Evolutionary conservation across 2,888 invertebrate genomes (phyloP).

Genomic region (Carcina quercana): DNA sequence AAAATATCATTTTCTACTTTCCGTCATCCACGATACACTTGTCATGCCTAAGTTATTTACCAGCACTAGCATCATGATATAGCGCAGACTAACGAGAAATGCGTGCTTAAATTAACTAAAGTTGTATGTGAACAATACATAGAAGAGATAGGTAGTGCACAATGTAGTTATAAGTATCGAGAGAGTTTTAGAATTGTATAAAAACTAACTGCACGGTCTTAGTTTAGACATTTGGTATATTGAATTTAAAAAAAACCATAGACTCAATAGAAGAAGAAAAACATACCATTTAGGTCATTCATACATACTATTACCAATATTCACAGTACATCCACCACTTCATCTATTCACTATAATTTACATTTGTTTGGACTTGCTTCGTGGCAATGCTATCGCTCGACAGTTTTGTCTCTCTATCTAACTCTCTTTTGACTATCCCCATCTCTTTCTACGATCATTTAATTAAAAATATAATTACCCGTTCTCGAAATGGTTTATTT

Average conservation of each 20-base stretch:
- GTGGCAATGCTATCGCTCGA: slow-evolving; percentile 69
- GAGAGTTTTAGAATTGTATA: slow-evolving; percentile 14
- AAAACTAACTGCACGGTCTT: slow-evolving; percentile 15
- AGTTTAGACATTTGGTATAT: slow-evolving; percentile 7
- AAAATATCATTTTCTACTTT: slow-evolving; percentile 28
- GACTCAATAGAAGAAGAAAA: slow-evolving; percentile 5
- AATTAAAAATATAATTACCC: too few species aligned
- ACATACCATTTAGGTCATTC: slow-evolving; percentile 22
- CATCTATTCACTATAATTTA: slow-evolving; percentile 49
- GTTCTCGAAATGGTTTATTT: too few species aligned
- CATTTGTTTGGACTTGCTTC: slow-evolving; percentile 66
- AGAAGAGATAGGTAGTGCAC: slow-evolving; percentile 11
- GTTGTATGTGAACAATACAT: slow-evolving; percentile 9
- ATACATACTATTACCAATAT: slow-evolving; percentile 28
- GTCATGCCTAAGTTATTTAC: slow-evolving; percentile 5
- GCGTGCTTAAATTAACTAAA: slow-evolving; percentile 2
- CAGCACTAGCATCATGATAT: slow-evolving; percentile 1
- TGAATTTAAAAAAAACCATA: neutral
- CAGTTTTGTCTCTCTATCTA: too few species aligned
- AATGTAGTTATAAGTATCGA: slow-evolving; percentile 9
- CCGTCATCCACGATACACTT: slow-evolving; percentile 14
- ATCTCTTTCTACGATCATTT: slow-evolving; percentile 18
- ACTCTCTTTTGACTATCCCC: slow-evolving; percentile 25
- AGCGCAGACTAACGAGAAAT: neutral
- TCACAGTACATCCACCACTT: slow-evolving; percentile 30